Conservation (phyloP, 2,888 invertebrate genomes). For the Yponomeuta cagnagella region DNA sequence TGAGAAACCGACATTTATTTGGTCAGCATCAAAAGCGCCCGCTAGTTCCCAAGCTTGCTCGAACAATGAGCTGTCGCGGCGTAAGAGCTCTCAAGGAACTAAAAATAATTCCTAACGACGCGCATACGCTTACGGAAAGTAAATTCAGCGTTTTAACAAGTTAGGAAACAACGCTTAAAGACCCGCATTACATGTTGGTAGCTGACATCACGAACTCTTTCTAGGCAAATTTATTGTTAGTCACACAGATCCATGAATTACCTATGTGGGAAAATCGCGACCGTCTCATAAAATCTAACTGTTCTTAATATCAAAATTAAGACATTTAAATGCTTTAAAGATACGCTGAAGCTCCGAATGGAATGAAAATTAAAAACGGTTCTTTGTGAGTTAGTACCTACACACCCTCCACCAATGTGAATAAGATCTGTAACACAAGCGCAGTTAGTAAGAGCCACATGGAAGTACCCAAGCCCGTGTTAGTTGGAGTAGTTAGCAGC, state of each 20-base stretch:
- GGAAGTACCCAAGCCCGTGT: slow-evolving; percentile 35
- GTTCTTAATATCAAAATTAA: not conserved
- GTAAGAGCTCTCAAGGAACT: slow-evolving; percentile 13
- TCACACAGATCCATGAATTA: slow-evolving; percentile 14
- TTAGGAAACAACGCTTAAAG: slow-evolving; percentile 8
- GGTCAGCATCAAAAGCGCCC: slow-evolving; percentile 54
- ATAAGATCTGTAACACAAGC: slow-evolving; percentile 34
- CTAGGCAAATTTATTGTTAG: slow-evolving; percentile 17
- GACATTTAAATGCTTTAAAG: not conserved
- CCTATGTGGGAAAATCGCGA: slow-evolving; percentile 14
- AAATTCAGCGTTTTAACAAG: slow-evolving; percentile 7
- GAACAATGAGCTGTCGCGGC: slow-evolving; percentile 35
- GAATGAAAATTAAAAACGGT: slow-evolving; percentile 3
- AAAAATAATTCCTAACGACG: not conserved
- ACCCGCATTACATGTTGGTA: slow-evolving; percentile 1
- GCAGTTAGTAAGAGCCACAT: slow-evolving; percentile 32
- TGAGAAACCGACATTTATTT: slow-evolving; percentile 58
- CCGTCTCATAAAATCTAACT: not conserved
- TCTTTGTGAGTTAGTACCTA: not conserved
- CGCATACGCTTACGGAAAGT: slow-evolving; percentile 8
- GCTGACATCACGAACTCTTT: slow-evolving; percentile 3
- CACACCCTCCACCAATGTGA: slow-evolving; percentile 37
- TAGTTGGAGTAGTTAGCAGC: slow-evolving; percentile 10
- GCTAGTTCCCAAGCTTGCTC: slow-evolving; percentile 43
- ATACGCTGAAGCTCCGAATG: not conserved